These are phyloP conservation scores for Tetragonisca angustula DNA, from an alignment of 2,888 invertebrate species.

Conservation along the genomic window DNA sequence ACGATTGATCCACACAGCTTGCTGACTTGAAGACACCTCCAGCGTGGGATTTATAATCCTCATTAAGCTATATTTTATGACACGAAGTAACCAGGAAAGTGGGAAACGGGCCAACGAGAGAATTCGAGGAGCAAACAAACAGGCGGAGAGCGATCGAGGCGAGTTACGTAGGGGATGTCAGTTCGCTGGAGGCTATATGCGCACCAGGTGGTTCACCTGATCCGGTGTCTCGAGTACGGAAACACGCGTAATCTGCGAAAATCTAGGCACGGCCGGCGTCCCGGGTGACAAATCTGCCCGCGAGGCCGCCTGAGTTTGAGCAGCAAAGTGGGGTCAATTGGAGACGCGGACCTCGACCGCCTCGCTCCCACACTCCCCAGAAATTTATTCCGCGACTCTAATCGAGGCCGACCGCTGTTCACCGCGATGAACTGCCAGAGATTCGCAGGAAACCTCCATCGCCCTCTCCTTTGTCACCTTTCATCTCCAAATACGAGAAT, in stretches of 20 bases:
- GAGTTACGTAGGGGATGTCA: constrained; percentile 21
- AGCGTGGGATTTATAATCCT: not conserved
- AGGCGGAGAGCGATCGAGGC: not conserved
- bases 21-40: not conserved
- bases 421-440: constrained; percentile 44
- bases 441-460: constrained; percentile 43
- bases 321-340: constrained; percentile 81
- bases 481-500: not conserved
- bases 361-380: constrained; percentile 79
- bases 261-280: constrained; percentile 65
- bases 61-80: not conserved
- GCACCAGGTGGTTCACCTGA: constrained; percentile 55
- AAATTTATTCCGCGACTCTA: constrained; percentile 74
- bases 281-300: constrained; percentile 70
- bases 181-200: constrained; percentile 29
- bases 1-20: not conserved
- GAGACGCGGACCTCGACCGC: constrained; percentile 73
- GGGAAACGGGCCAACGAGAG: constrained; percentile 23
- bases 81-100: constrained; percentile 9
- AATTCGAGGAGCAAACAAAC: constrained; percentile 23
- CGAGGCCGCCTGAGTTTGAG: constrained; percentile 68
- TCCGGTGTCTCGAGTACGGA: constrained; percentile 13
- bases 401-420: constrained; percentile 72
- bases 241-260: constrained; percentile 66
- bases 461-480: constrained; percentile 6